A percentile compares a stretch with the other conserved stretches of the same genome.
Conservation (phyloP, 2,797 vertebrate species). For the Basileuterus tristriatus region DNA sequence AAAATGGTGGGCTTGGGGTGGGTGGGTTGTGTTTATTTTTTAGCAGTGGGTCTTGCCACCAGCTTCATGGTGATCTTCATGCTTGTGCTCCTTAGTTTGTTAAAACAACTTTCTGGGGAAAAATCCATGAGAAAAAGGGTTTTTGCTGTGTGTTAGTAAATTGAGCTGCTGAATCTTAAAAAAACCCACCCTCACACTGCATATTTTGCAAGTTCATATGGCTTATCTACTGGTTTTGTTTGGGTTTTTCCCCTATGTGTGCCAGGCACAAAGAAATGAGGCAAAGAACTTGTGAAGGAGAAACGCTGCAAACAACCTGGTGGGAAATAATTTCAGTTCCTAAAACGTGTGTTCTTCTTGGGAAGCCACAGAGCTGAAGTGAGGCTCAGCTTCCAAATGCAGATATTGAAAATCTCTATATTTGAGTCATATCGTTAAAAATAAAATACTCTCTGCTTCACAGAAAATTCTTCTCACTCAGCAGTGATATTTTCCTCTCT, state of each 20-base stretch:
- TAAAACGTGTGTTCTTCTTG: neutral
- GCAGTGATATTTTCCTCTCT: neutral
- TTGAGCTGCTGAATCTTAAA: neutral
- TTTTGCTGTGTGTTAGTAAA: neutral
- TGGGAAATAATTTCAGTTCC: neutral
- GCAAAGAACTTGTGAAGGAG: neutral
- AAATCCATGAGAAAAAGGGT: neutral
- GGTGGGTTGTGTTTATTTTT: neutral
- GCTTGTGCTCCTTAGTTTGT: neutral
- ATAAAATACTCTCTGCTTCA: neutral
- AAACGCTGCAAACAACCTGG: neutral
- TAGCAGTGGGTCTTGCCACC: neutral
- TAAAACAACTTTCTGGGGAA: neutral
- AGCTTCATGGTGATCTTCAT: rapidly evolving
- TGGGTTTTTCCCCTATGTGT: neutral
- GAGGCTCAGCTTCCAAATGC: neutral
- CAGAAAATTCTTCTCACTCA: neutral
- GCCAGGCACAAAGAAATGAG: neutral
- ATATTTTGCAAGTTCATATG: neutral
- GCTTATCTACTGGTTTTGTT: neutral
- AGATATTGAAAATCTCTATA: neutral
- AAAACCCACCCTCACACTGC: neutral
- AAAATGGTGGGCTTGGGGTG: neutral
- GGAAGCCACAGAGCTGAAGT: neutral
- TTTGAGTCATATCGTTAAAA: neutral